phyloP scores from a whole-genome alignment of 1,140 invertebrate genomes.

The Lucilia cuprina region DNA sequence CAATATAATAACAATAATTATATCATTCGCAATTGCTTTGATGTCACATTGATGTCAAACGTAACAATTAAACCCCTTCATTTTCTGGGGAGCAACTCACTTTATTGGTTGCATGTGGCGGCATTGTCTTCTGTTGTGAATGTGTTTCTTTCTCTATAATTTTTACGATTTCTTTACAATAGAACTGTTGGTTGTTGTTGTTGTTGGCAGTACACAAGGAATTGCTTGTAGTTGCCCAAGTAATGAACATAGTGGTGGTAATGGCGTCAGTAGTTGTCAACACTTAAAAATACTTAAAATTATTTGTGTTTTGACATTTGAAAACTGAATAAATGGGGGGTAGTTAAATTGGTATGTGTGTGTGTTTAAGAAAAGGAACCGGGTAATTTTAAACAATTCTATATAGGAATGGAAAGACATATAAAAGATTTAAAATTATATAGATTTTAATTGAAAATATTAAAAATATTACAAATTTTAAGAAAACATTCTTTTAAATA shows the following conservation, averaged over 20 bases:
- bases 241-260: not conserved
- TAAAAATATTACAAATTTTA: too few relatives aligned
- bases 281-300: conserved; percentile 7
- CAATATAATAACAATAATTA: conserved; percentile 3
- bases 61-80: conserved; percentile 10
- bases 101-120: not conserved
- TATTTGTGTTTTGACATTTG: not conserved
- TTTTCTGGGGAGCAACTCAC: not conserved
- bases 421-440: too few relatives aligned
- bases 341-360: not conserved
- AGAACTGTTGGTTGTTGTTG: not conserved
- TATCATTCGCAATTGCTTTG: conserved; percentile 14
- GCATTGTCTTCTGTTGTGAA: not conserved
- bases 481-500: too few relatives aligned
- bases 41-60: conserved; percentile 11
- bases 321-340: not conserved
- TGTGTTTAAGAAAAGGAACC: not conserved
- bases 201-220: too few relatives aligned
- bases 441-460: too few relatives aligned
- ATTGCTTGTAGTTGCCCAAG: not conserved
- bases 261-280: not conserved
- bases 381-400: not conserved
- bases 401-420: too few relatives aligned
- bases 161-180: not conserved
- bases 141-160: not conserved